Evolutionary conservation across 2,888 invertebrate species (phyloP).

Genomic region (Ernsta delagoae): DNA sequence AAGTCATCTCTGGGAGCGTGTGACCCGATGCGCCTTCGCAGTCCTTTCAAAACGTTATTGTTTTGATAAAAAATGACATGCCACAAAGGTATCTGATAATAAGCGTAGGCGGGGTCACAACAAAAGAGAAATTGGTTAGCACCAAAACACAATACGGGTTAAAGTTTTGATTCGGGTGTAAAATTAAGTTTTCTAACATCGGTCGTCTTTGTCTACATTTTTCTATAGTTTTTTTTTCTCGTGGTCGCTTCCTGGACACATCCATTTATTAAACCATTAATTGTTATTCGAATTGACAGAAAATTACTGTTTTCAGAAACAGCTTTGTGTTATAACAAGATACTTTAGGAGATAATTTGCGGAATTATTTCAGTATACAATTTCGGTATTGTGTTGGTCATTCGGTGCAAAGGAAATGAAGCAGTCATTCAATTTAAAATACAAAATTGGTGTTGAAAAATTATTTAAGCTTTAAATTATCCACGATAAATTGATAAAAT

Average conservation of each 20-base stretch:
- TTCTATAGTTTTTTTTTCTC: constrained; percentile 59
- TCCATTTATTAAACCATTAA: constrained; percentile 56
- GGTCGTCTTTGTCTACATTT: constrained; percentile 63
- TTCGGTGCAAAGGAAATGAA: no score
- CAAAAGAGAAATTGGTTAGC: constrained; percentile 82
- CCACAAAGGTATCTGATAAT: constrained; percentile 81
- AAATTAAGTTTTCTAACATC: constrained; percentile 79
- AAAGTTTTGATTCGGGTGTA: constrained; percentile 79
- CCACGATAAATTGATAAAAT: no score
- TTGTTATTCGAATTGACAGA: constrained; percentile 63
- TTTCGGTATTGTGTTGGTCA: neutral
- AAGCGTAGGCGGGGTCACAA: constrained; percentile 75
- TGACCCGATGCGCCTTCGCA: constrained; percentile 53
- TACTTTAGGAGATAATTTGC: constrained; percentile 47
- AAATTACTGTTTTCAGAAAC: constrained; percentile 56
- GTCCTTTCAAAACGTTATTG: constrained; percentile 71
- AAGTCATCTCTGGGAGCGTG: constrained; percentile 61
- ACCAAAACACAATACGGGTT: constrained; percentile 73
- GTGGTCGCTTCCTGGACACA: constrained; percentile 58
- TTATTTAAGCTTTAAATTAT: no score
- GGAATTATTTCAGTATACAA: constrained; percentile 37
- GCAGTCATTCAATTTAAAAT: no score
- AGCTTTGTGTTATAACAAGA: constrained; percentile 47
- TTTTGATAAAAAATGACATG: constrained; percentile 84
- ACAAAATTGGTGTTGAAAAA: no score